Conservation (phyloP, 2,113 vertebrate species). For the Sapayoa aenigma region DNA sequence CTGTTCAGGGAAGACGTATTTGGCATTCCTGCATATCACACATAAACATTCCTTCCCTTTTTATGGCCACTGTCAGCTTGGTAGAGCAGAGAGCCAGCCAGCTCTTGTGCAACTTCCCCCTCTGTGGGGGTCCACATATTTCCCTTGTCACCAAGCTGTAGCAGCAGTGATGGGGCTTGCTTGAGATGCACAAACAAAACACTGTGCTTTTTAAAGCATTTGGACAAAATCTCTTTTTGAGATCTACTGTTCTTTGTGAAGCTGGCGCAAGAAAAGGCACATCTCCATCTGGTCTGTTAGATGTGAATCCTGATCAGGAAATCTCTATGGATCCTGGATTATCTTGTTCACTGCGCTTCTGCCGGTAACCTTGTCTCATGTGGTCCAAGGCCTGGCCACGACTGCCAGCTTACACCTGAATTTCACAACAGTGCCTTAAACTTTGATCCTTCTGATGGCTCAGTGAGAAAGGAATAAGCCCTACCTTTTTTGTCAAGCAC, state of each 20-base stretch:
- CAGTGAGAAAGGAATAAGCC: neutral
- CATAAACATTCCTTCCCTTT: neutral
- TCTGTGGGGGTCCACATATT: neutral
- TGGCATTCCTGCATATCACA: neutral
- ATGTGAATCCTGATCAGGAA: neutral
- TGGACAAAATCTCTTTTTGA: neutral
- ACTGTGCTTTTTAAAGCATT: neutral
- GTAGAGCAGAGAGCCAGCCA: neutral
- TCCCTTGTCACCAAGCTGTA: neutral
- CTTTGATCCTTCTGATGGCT: neutral
- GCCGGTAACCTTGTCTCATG: neutral
- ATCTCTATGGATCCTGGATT: neutral
- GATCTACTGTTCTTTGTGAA: neutral
- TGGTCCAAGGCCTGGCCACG: neutral
- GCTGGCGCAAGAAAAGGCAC: neutral
- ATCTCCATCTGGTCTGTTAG: neutral
- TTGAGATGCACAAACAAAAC: neutral
- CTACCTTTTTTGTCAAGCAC: neutral
- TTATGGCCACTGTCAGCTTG: neutral
- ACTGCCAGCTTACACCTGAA: neutral
- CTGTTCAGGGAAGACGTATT: neutral
- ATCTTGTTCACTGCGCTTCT: neutral
- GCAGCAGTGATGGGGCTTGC: rapidly evolving
- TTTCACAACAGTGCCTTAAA: neutral
- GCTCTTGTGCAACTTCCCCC: neutral